These are phyloP conservation scores for Synanthedon andrenaeformis DNA, from an alignment of 2,888 invertebrate species.

Conservation along the genomic window DNA sequence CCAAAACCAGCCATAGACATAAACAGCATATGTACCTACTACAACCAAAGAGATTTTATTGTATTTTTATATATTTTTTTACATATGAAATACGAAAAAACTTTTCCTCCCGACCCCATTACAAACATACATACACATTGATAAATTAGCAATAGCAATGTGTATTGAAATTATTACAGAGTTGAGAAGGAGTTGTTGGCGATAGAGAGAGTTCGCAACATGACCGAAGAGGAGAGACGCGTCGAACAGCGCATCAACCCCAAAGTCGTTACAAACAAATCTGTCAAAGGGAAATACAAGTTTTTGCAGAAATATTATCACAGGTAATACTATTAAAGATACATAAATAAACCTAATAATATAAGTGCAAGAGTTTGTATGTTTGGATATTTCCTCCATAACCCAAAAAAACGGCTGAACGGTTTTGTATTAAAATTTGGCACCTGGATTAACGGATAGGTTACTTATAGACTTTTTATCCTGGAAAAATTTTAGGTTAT, in stretches of 20 bases:
- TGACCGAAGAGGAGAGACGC: conserved; percentile 97
- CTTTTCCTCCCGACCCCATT: too few relatives aligned
- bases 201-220: conserved; percentile 88
- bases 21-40: too few relatives aligned
- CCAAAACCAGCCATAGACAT: not conserved
- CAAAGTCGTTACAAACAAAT: conserved; percentile 92
- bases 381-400: too few relatives aligned
- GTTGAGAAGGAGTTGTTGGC: conserved; percentile 88
- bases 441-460: too few relatives aligned
- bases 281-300: conserved; percentile 97
- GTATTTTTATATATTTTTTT: not conserved
- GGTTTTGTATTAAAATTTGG: too few relatives aligned
- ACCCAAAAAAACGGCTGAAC: too few relatives aligned
- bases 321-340: conserved; percentile 41
- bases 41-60: not conserved
- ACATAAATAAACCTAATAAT: conserved; percentile 63
- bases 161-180: conserved; percentile 41
- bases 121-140: too few relatives aligned
- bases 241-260: conserved; percentile 92
- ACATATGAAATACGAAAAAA: not conserved
- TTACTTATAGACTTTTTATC: too few relatives aligned
- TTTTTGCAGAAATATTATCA: conserved; percentile 99
- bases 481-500: too few relatives aligned
- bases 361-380: too few relatives aligned
- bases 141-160: too few relatives aligned